These are phyloP conservation scores for Drosophila prosaltans DNA, from an alignment of 1,140 invertebrate species.

Conservation along the genomic window DNA sequence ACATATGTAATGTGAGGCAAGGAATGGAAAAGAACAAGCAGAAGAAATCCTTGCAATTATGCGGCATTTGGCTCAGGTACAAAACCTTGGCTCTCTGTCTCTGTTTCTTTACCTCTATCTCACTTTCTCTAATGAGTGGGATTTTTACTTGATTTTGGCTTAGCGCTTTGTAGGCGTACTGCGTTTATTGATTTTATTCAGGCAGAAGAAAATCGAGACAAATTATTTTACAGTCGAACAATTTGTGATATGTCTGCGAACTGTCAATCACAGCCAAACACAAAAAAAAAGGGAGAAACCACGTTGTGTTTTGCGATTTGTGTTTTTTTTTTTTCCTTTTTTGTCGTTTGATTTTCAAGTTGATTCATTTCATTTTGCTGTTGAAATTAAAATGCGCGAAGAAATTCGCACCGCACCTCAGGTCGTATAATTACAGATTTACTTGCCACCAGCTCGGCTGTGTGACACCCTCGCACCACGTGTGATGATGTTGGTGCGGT, in stretches of 20 bases:
- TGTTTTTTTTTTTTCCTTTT: constrained; percentile 22
- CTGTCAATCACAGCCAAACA: constrained; percentile 27
- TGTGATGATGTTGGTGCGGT: constrained; percentile 21
- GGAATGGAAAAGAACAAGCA: constrained; percentile 18
- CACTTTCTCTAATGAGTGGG: constrained; percentile 46
- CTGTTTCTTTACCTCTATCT: not conserved
- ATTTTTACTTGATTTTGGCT: constrained; percentile 27
- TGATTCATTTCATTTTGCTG: constrained; percentile 31
- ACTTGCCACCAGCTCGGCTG: constrained; percentile 5
- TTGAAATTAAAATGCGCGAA: constrained; percentile 57
- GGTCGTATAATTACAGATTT: constrained; percentile 57
- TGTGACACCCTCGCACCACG: constrained; percentile 25
- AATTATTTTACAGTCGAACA: constrained; percentile 74
- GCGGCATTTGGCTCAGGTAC: constrained; percentile 31
- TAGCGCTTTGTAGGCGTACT: constrained; percentile 20
- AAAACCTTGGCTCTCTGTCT: not conserved
- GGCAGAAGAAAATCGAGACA: constrained; percentile 67
- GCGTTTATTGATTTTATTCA: constrained; percentile 60
- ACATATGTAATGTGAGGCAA: constrained; percentile 41
- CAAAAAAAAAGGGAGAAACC: not conserved
- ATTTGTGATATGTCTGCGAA: constrained; percentile 69
- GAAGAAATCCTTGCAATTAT: constrained; percentile 57
- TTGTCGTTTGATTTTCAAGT: constrained; percentile 62
- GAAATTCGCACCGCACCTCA: constrained; percentile 29
- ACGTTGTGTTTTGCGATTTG: constrained; percentile 5